These are phyloP conservation scores for Psittacula derbiana DNA, from an alignment of 2,797 vertebrate species.

Conservation along the genomic window DNA sequence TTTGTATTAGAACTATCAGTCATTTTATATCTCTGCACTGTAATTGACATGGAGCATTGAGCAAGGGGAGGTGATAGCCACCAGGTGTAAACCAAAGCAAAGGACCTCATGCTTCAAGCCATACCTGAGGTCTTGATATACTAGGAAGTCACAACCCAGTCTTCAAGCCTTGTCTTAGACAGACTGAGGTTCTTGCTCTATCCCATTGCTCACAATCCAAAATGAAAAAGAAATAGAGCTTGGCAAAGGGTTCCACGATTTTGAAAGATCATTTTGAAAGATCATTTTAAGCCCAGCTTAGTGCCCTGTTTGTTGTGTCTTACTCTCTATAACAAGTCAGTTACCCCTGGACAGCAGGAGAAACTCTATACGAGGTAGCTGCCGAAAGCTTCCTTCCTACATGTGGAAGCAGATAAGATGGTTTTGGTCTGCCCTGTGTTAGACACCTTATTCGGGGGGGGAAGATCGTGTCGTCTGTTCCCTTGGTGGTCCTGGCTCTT, in stretches of 20 bases:
- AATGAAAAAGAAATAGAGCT: not conserved
- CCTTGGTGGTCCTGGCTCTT: not conserved
- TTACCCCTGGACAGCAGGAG: not conserved
- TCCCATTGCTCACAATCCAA: not conserved
- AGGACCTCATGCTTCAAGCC: not conserved
- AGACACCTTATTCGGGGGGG: not conserved
- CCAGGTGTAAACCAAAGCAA: not conserved
- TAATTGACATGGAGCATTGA: conserved; percentile 57
- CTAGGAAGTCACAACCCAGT: not conserved
- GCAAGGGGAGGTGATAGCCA: not conserved
- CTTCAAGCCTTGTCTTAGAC: not conserved
- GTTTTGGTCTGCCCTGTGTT: not conserved
- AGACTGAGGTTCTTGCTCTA: not conserved
- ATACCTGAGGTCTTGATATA: not conserved
- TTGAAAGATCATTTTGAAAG: not conserved
- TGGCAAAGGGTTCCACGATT: not conserved
- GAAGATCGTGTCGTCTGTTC: rapidly evolving
- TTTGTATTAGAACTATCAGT: conserved; percentile 85
- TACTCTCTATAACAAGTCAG: not conserved
- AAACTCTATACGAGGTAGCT: not conserved
- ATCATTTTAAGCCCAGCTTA: not conserved
- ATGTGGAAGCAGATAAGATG: not conserved
- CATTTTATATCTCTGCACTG: conserved; percentile 76
- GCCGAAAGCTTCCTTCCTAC: not conserved
- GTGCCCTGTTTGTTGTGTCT: not conserved